phyloP scores from a whole-genome alignment of 2,888 invertebrate genomes.

The Clusia tigrina region DNA sequence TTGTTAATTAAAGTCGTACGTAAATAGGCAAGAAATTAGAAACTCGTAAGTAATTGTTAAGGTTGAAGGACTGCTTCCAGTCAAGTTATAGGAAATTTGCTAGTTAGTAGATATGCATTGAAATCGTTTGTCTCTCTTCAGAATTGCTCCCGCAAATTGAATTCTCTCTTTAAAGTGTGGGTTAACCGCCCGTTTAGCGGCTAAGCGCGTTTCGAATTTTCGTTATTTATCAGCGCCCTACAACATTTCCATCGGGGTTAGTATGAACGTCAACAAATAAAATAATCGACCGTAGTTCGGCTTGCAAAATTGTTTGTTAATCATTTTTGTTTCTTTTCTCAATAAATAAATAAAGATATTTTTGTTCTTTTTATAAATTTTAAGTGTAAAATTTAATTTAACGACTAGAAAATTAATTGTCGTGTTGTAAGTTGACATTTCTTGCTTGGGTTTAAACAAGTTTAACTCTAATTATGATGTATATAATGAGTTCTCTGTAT shows the following conservation, averaged over 20 bases:
- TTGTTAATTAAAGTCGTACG: too few relatives aligned
- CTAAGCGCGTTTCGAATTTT: conserved; percentile 25
- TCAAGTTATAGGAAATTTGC: too few relatives aligned
- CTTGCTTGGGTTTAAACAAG: conserved; percentile 29
- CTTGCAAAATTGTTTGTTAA: conserved; percentile 27
- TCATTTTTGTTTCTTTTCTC: conserved; percentile 32
- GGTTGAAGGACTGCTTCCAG: too few relatives aligned
- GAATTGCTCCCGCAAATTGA: conserved; percentile 1
- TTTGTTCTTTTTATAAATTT: conserved; percentile 43
- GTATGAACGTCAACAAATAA: conserved; percentile 21
- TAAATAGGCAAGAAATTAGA: too few relatives aligned
- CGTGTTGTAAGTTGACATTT: conserved; percentile 38
- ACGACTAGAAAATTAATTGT: conserved; percentile 54
- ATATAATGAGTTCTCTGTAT: conserved; percentile 27
- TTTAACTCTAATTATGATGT: conserved; percentile 49
- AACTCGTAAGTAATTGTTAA: too few relatives aligned
- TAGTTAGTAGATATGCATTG: conserved; percentile 1
- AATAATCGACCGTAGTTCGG: conserved; percentile 16
- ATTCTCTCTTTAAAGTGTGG: conserved; percentile 10
- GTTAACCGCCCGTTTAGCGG: neutral
- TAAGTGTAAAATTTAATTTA: conserved; percentile 54
- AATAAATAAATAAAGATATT: neutral
- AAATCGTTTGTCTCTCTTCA: conserved; percentile 14
- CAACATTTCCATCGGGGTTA: conserved; percentile 4
- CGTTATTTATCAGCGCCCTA: conserved; percentile 32